A percentile compares a stretch with the other conserved stretches of the same genome.
phyloP scores from a whole-genome alignment of 1,140 invertebrate species.

The Agraylea sexmaculata region DNA sequence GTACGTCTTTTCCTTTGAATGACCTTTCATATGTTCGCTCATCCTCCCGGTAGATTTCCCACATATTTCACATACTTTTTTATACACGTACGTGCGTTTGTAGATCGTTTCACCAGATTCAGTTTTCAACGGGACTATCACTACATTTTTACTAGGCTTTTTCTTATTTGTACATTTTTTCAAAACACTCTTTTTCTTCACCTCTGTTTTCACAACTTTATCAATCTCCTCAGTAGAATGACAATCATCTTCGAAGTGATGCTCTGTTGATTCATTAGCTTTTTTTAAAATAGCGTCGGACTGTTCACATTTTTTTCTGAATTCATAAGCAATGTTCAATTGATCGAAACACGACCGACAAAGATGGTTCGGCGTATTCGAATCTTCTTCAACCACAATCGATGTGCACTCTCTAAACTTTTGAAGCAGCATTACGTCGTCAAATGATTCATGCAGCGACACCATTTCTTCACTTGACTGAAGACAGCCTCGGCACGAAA shows the following conservation, averaged over 20 bases:
- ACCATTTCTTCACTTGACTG: constrained; percentile 26
- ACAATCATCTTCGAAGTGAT: background rate
- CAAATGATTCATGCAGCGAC: constrained; percentile 19
- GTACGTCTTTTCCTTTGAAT: constrained; percentile 42
- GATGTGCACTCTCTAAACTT: constrained; percentile 17
- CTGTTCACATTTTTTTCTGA: constrained; percentile 34
- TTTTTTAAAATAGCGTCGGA: constrained; percentile 21
- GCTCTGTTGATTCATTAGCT: background rate
- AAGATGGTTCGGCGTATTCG: constrained; percentile 30
- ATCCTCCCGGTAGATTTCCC: constrained; percentile 35
- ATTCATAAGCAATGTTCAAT: constrained; percentile 34
- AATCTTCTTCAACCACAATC: constrained; percentile 24
- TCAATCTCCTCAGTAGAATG: background rate
- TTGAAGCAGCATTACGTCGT: constrained; percentile 5
- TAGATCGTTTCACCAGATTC: constrained; percentile 21
- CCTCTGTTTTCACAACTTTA: constrained; percentile 10
- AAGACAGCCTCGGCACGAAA: constrained; percentile 26
- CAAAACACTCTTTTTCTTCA: constrained; percentile 1
- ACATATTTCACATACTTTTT: constrained; percentile 38
- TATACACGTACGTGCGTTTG: constrained; percentile 28
- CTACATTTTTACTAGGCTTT: constrained; percentile 9
- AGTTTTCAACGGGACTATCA: constrained; percentile 24
- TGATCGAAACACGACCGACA: constrained; percentile 31
- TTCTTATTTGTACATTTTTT: constrained; percentile 8
- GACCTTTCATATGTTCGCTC: constrained; percentile 40